phyloP scores from a whole-genome alignment of 2,113 vertebrate genomes.

The Pluvialis apricaria region DNA sequence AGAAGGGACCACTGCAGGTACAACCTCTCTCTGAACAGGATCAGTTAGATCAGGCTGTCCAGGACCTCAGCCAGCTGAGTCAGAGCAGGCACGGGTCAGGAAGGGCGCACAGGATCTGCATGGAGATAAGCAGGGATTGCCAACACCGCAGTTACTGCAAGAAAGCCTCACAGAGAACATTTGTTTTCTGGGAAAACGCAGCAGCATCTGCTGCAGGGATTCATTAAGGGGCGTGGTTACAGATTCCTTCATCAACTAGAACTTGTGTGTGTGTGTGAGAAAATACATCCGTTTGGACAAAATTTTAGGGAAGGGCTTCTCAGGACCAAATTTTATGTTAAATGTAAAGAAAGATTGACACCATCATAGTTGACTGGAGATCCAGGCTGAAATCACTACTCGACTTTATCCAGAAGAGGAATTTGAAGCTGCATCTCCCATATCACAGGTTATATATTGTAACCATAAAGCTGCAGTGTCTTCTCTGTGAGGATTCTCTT shows the following conservation, averaged over 20 bases:
- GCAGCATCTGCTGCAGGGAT: neutral
- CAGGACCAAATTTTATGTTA: neutral
- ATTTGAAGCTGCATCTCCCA: neutral
- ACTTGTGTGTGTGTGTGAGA: neutral
- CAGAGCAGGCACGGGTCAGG: neutral
- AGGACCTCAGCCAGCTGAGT: neutral
- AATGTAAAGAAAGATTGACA: neutral
- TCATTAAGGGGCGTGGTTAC: neutral
- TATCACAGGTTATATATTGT: neutral
- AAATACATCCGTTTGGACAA: neutral
- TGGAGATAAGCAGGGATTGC: neutral
- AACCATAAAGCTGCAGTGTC: neutral
- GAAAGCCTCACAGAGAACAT: neutral
- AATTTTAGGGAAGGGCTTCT: neutral
- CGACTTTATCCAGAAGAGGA: neutral
- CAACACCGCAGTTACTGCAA: neutral
- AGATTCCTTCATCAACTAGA: neutral
- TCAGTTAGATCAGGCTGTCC: neutral
- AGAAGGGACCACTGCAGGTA: neutral
- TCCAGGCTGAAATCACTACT: neutral
- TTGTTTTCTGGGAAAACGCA: neutral
- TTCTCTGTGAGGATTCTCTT: neutral
- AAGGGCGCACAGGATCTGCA: neutral
- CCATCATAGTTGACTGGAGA: neutral
- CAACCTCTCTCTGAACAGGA: neutral